Base-by-base conservation (phyloP, 2,113 vertebrate species). In the Pseudorectes ferrugineus region DNA sequence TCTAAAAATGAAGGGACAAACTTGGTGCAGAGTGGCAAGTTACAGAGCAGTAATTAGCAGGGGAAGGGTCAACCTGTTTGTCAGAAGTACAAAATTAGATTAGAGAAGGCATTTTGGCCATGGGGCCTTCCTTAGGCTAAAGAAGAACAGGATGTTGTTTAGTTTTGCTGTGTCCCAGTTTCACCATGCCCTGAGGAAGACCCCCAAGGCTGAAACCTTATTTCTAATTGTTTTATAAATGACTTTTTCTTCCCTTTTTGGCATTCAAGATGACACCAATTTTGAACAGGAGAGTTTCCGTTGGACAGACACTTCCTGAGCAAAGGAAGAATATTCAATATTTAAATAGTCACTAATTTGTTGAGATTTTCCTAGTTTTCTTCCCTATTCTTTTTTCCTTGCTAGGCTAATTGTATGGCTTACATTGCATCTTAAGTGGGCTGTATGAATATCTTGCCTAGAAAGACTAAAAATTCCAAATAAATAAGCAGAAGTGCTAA, bases 191-290 rank as follows among this genome's bases (percentile, higher is more conserved):
- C 96, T 45, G 85, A 97, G 97, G 97, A 97, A 96, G 96, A 96
- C 76, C 93, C 87, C 82, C 95, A 94, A 96, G 96, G 96, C 94
- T 95, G 94, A 94, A 96, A 63, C 77, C 89, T 92, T 83, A 82
- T 75, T 97, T 96, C 85, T 95, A 94, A 97, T 97, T 97, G 97
- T 97, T 97, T 95, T 89, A 59, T 96, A 94, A 95, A 97, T 97
- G n/a, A 70, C 95, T 95, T 97, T 96, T 94, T 92, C 83, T 93
- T 94, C 91, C 96, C 73, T 93, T 96, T 94, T 78, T 82, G 79
- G 46, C 81, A 51, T 94, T 96, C 49, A 93, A 94, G 85, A 96
- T 88, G 92, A 88, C 87, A 94, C 92, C 65, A 75, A 0, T 85
- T 92, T 82, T 89, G 58, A 94, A 58, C 70, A 62, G 26, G 26